Percentiles rank a stretch among this genome's conserved stretches.
These are phyloP conservation scores for Hyles lineata DNA, from an alignment of 2,888 invertebrate genomes.

Conservation along the genomic window DNA sequence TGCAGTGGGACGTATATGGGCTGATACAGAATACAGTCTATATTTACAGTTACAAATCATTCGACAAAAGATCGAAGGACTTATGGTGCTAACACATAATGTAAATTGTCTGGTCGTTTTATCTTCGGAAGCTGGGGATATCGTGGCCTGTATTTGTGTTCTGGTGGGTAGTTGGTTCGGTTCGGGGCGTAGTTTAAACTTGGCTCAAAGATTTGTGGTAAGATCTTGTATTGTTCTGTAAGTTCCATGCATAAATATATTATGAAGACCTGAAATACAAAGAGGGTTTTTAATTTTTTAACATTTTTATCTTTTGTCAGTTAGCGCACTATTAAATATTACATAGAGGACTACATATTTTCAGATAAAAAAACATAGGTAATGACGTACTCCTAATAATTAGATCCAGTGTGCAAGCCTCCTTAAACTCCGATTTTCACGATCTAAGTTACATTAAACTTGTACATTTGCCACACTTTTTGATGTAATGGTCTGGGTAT, in stretches of 20 bases:
- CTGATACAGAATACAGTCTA: not conserved
- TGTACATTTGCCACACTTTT: too few species aligned
- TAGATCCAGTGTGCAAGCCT: too few species aligned
- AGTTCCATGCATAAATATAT: not conserved
- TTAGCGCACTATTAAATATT: too few species aligned
- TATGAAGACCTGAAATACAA: conserved; percentile 3
- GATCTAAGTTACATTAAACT: too few species aligned
- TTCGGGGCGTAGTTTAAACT: not conserved
- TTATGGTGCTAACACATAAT: conserved; percentile 6
- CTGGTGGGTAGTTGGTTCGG: not conserved
- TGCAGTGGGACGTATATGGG: too few species aligned
- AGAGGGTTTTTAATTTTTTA: not conserved
- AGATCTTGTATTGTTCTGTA: not conserved
- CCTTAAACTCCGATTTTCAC: too few species aligned
- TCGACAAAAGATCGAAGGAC: not conserved
- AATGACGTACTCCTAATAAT: too few species aligned
- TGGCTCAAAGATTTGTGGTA: not conserved
- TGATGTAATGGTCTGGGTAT: too few species aligned
- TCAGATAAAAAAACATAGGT: too few species aligned
- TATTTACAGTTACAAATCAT: not conserved
- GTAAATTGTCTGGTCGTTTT: not conserved
- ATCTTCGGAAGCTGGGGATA: not conserved
- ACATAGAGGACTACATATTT: too few species aligned
- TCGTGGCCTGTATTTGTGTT: not conserved
- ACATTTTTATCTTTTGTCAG: too few species aligned